Conservation (phyloP, 2,797 vertebrate species). For the Malurus splendens region DNA sequence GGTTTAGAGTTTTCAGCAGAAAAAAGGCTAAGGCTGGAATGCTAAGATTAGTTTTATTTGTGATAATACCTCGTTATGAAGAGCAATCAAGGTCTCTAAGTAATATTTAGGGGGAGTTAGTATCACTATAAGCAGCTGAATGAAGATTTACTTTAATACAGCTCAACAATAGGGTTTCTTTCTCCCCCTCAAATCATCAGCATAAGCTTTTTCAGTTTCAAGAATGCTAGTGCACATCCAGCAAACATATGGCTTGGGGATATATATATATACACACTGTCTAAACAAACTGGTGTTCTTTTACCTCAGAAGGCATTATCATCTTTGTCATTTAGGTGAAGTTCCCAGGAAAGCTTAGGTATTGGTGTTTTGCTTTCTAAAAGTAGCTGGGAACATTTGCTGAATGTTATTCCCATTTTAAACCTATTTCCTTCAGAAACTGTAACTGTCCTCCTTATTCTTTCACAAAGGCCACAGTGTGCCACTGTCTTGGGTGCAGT, state of each 20-base stretch:
- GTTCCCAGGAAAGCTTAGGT: not conserved
- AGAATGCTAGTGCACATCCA: not conserved
- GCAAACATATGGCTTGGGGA: constrained; percentile 5
- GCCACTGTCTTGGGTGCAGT: not conserved
- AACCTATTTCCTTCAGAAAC: not conserved
- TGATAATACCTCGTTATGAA: not conserved
- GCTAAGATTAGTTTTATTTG: not conserved
- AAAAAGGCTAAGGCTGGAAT: not conserved
- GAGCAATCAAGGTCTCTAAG: not conserved
- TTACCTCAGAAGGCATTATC: not conserved
- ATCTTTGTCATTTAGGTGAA: not conserved
- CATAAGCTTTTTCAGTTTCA: constrained; percentile 5
- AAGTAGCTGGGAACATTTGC: not conserved
- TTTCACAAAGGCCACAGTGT: not conserved
- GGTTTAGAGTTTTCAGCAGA: not conserved
- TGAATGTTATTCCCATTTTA: not conserved
- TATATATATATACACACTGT: not conserved
- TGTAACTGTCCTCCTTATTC: not conserved
- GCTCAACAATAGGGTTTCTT: not conserved
- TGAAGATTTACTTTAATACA: not conserved
- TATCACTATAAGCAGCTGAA: not conserved
- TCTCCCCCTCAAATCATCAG: not conserved
- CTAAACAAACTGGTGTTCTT: constrained; percentile 13
- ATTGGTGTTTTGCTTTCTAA: not conserved
- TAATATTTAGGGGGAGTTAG: not conserved